These are phyloP conservation scores for Labeo rohita DNA, from an alignment of 2,113 vertebrate species.

Conservation along the genomic window DNA sequence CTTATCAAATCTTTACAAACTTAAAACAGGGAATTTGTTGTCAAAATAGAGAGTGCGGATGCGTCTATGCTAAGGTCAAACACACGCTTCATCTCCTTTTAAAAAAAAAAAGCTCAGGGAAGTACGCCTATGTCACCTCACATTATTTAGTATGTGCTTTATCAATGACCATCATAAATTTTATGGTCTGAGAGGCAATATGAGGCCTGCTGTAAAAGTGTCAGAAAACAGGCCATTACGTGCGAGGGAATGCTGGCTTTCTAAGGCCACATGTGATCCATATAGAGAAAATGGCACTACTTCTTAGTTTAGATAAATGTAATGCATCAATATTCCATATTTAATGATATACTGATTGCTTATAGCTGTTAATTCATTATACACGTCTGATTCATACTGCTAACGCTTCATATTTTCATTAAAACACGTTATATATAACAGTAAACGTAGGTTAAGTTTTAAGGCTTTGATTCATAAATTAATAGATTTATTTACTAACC, in stretches of 20 bases:
- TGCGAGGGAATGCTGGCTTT: neutral
- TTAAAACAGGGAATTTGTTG: neutral
- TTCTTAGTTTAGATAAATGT: neutral
- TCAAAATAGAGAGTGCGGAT: neutral
- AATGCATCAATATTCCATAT: neutral
- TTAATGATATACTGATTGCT: neutral
- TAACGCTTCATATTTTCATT: too few species aligned
- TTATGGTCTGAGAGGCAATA: neutral
- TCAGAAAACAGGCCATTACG: neutral
- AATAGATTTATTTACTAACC: neutral
- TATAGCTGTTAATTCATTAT: neutral
- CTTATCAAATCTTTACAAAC: neutral
- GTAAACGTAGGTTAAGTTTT: neutral
- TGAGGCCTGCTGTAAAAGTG: neutral
- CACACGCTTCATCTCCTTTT: neutral
- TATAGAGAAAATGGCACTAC: neutral
- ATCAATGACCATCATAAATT: slow-evolving; percentile 36
- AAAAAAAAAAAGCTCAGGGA: slow-evolving; percentile 10
- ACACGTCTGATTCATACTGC: too few species aligned
- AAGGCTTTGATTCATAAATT: neutral
- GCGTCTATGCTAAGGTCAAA: neutral
- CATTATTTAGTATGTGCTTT: slow-evolving; percentile 42
- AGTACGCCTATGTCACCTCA: neutral
- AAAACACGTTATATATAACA: neutral
- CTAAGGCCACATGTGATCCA: neutral